Evolutionary conservation across 1,140 invertebrate species (phyloP).

Genomic region (Physella acuta): DNA sequence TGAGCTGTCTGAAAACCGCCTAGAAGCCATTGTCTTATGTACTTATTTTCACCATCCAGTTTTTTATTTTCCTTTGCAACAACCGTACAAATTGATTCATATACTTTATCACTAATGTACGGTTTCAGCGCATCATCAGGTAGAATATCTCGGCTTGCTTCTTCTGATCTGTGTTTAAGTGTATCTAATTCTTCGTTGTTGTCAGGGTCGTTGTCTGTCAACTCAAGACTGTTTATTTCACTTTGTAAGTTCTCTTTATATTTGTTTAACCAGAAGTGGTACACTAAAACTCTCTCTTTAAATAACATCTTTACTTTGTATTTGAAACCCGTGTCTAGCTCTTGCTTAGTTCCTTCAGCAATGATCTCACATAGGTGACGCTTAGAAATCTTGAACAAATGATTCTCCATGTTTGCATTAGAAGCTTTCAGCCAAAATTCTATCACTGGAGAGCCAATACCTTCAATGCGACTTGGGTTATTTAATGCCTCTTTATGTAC

Average conservation of each 20-base stretch:
- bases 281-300: background rate
- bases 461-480: background rate
- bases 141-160: conserved; percentile 24
- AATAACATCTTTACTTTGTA: background rate
- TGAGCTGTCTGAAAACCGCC: background rate
- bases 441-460: background rate
- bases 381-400: background rate
- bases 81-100: background rate
- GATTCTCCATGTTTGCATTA: conserved; percentile 21
- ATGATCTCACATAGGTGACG: conserved; percentile 6
- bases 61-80: conserved; percentile 1
- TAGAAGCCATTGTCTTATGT: conserved; percentile 14
- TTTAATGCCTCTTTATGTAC: conserved; percentile 5
- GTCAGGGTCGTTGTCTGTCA: too few species aligned
- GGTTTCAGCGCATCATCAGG: conserved; percentile 30
- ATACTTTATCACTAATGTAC: conserved; percentile 26
- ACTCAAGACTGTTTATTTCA: conserved; percentile 11
- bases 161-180: background rate
- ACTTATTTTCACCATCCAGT: background rate
- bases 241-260: conserved; percentile 12
- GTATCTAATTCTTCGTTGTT: conserved; percentile 17
- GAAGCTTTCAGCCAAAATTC: conserved; percentile 18
- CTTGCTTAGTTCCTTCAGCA: too few species aligned
- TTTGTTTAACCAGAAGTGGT: conserved; percentile 7
- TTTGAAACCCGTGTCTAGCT: background rate